These are phyloP conservation scores for Neolamprologus toae DNA, from an alignment of 2,113 vertebrate genomes.

Conservation along the genomic window DNA sequence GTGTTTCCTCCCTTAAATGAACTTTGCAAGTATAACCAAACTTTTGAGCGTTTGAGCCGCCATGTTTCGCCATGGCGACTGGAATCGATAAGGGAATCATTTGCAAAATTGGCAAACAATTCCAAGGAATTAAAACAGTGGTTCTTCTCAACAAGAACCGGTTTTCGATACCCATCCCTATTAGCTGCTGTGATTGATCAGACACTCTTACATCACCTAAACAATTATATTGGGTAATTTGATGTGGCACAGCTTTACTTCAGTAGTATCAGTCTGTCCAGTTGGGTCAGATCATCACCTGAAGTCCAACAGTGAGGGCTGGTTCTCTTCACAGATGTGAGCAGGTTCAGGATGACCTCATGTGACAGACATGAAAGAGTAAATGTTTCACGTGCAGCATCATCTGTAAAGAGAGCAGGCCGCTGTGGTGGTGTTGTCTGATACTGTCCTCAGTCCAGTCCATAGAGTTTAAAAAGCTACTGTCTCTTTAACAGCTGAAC, in stretches of 20 bases:
- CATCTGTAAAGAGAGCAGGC: neutral
- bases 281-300: neutral
- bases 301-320: neutral
- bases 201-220: neutral
- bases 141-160: no score
- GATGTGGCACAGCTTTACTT: neutral
- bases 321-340: neutral
- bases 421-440: accelerated
- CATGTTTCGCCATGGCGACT: accelerated
- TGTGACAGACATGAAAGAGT: neutral
- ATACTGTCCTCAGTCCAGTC: neutral
- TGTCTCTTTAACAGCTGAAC: neutral
- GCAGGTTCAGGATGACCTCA: neutral
- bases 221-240: neutral
- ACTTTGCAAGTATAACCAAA: accelerated
- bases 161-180: no score
- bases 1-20: no score
- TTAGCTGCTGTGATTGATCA: neutral
- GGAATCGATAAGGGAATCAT: accelerated
- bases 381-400: neutral
- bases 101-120: accelerated
- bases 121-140: no score
- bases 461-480: neutral
- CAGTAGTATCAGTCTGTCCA: neutral
- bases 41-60: no score